These are phyloP conservation scores for Sphenopsis melanotis DNA, from an alignment of 2,797 vertebrate genomes.

Conservation along the genomic window DNA sequence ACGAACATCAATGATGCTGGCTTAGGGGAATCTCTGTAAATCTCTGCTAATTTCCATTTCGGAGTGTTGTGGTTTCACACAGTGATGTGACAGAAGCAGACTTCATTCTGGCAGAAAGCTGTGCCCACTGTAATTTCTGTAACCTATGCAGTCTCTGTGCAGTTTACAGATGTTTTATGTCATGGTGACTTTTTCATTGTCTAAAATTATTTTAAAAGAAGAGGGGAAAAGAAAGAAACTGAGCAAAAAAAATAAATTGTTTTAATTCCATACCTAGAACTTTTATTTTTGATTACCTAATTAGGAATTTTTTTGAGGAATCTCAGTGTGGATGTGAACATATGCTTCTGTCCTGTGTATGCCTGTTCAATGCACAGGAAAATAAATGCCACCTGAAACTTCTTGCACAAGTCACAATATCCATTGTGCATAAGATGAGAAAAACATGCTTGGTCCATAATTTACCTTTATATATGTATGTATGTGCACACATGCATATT, in stretches of 20 bases:
- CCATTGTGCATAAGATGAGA: background rate
- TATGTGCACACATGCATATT: slow-evolving; percentile 33
- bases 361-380: background rate
- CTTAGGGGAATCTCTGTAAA: slow-evolving; percentile 41
- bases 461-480: slow-evolving; percentile 16
- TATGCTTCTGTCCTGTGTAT: background rate
- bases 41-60: slow-evolving; percentile 46
- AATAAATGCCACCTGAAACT: background rate
- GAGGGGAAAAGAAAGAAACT: accelerated
- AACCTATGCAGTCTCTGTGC: background rate
- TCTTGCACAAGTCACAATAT: background rate
- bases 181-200: background rate
- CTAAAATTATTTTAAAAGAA: background rate
- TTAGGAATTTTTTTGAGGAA: slow-evolving; percentile 5
- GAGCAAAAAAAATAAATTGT: background rate
- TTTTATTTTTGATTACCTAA: background rate
- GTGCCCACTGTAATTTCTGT: background rate
- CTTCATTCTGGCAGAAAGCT: slow-evolving; percentile 36
- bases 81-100: slow-evolving; percentile 15
- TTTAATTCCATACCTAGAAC: background rate
- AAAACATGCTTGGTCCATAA: background rate
- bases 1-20: background rate
- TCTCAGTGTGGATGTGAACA: background rate
- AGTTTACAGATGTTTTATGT: background rate
- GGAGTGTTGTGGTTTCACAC: slow-evolving; percentile 21